phyloP scores from a whole-genome alignment of 2,888 invertebrate species.

The Morpho helenor region DNA sequence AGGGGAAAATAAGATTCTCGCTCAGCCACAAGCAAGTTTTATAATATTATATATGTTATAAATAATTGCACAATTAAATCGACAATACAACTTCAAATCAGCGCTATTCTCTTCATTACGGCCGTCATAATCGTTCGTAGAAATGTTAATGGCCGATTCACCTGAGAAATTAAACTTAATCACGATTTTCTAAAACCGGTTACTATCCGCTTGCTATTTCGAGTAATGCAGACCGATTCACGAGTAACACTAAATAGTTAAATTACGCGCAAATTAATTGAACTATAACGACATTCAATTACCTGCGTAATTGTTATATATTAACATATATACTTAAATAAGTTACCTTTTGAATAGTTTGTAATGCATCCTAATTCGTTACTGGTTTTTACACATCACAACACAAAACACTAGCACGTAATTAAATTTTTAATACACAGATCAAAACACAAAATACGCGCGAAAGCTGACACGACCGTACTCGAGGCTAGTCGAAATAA shows the following conservation, averaged over 20 bases:
- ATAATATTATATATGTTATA: too few species aligned
- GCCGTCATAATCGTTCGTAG: slow-evolving; percentile 1
- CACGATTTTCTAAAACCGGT: slow-evolving; percentile 18
- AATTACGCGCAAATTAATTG: not conserved
- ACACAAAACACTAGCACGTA: slow-evolving; percentile 34
- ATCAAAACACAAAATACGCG: slow-evolving; percentile 25
- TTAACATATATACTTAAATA: slow-evolving; percentile 13
- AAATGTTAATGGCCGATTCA: slow-evolving; percentile 1
- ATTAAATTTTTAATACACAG: slow-evolving; percentile 10
- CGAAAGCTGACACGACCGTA: slow-evolving; percentile 38
- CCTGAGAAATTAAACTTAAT: slow-evolving; percentile 9
- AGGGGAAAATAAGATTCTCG: not conserved
- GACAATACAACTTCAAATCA: not conserved
- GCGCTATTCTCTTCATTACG: not conserved
- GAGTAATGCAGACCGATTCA: slow-evolving; percentile 6
- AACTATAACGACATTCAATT: too few species aligned
- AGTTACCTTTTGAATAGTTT: slow-evolving; percentile 70
- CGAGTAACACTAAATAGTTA: slow-evolving; percentile 5
- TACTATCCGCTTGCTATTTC: not conserved
- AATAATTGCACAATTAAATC: not conserved
- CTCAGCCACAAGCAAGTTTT: too few species aligned
- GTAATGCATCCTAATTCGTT: slow-evolving; percentile 66
- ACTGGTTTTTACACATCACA: slow-evolving; percentile 31
- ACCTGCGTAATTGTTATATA: not conserved
- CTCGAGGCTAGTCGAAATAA: slow-evolving; percentile 41